Conservation (phyloP, 1,140 invertebrate genomes). For the Microplitis demolitor region DNA sequence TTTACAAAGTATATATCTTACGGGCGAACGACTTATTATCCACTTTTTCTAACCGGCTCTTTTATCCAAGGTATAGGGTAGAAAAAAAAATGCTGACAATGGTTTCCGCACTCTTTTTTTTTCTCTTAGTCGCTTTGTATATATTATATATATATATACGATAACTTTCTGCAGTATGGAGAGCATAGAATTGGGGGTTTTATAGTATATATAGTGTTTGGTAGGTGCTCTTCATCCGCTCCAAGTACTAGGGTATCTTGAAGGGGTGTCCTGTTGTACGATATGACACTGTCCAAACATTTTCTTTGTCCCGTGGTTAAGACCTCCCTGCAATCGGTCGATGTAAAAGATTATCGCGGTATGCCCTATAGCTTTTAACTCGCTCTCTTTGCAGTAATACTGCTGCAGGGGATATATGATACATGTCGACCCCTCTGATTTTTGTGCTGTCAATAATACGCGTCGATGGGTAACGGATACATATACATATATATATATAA, state of each 20-base stretch:
- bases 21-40: conserved; percentile 36
- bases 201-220: not conserved
- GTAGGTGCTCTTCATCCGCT: conserved; percentile 1
- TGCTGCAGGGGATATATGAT: conserved; percentile 13
- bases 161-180: conserved; percentile 1
- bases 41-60: conserved; percentile 38
- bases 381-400: conserved; percentile 9
- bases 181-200: not conserved
- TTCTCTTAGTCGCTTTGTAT: not conserved
- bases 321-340: conserved; percentile 41
- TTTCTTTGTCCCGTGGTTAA: conserved; percentile 61
- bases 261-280: conserved; percentile 42
- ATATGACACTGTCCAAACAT: conserved; percentile 61
- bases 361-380: conserved; percentile 47
- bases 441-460: conserved; percentile 3
- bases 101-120: not conserved
- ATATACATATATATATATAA: conserved; percentile 22
- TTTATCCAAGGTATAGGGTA: conserved; percentile 35
- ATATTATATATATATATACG: not conserved
- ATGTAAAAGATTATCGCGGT: conserved; percentile 51
- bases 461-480: conserved; percentile 32
- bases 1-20: conserved; percentile 21
- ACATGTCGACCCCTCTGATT: not conserved
- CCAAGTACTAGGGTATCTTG: conserved; percentile 13
- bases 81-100: conserved; percentile 14